These are phyloP conservation scores for Ptilonorhynchus violaceus DNA, from an alignment of 2,113 vertebrate species.

Conservation along the genomic window DNA sequence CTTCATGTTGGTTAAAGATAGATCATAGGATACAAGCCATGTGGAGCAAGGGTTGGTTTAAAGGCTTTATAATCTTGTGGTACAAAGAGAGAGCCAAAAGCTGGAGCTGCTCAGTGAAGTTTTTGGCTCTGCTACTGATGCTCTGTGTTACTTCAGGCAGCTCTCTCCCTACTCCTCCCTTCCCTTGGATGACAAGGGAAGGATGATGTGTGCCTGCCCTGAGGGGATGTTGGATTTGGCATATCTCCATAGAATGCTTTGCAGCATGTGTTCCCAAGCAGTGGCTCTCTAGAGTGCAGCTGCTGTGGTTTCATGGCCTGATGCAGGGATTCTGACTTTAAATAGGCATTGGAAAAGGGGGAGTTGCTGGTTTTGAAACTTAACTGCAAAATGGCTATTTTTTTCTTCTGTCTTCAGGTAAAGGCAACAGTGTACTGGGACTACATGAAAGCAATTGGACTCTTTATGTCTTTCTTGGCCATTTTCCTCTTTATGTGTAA, in stretches of 20 bases:
- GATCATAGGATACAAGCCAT: neutral
- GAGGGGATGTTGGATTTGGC: neutral
- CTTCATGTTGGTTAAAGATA: neutral
- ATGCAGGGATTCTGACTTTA: neutral
- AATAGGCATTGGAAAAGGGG: neutral
- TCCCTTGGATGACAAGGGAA: neutral
- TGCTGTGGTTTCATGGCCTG: neutral
- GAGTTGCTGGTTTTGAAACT: neutral
- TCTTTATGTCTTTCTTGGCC: conserved; percentile 81
- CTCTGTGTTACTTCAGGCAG: neutral
- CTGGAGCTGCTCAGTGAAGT: neutral
- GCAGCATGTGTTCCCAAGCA: neutral
- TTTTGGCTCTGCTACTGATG: neutral
- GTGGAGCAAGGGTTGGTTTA: neutral
- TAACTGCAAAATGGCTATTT: neutral
- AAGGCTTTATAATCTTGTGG: neutral
- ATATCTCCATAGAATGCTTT: neutral
- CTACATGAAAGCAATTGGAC: conserved; percentile 91
- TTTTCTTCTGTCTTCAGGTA: conserved; percentile 73
- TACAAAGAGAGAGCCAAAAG: neutral
- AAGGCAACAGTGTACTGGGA: conserved; percentile 89
- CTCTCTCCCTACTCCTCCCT: neutral
- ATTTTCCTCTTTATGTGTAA: conserved; percentile 86
- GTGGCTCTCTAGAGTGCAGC: neutral
- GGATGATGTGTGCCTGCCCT: neutral